phyloP scores from a whole-genome alignment of 2,888 invertebrate genomes.

The Ornithoptera alexandrae region DNA sequence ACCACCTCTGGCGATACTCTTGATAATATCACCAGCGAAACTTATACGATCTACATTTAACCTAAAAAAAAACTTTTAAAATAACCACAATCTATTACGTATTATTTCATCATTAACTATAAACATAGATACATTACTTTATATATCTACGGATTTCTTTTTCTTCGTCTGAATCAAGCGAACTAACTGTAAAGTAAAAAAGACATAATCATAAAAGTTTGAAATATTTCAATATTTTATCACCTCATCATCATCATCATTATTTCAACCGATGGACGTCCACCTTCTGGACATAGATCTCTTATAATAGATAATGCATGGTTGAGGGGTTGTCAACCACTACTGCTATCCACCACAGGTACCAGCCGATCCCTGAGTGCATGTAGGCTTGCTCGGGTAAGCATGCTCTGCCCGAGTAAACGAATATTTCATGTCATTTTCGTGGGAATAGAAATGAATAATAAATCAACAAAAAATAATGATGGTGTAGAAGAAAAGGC shows the following conservation, averaged over 20 bases:
- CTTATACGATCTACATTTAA: constrained; percentile 54
- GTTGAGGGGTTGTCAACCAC: no score
- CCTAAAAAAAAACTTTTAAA: constrained; percentile 38
- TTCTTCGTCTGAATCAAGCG: constrained; percentile 55
- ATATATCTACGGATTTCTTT: constrained; percentile 54
- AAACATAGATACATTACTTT: constrained; percentile 42
- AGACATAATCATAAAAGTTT: background rate
- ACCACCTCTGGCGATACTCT: constrained; percentile 46
- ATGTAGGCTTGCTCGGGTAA: no score
- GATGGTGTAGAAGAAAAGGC: no score
- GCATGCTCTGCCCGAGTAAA: no score
- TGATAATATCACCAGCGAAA: constrained; percentile 58
- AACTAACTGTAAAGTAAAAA: constrained; percentile 46
- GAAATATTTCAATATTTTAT: background rate
- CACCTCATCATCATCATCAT: background rate
- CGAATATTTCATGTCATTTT: no score
- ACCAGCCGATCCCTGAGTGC: no score
- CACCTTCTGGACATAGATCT: no score
- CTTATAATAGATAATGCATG: no score
- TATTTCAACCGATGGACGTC: no score
- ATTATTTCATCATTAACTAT: background rate
- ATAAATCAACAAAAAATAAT: no score
- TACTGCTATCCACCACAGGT: no score
- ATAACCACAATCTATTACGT: background rate
- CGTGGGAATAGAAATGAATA: no score